These are phyloP conservation scores for Cheilosia vulpina DNA, from an alignment of 2,888 invertebrate species.

Conservation along the genomic window DNA sequence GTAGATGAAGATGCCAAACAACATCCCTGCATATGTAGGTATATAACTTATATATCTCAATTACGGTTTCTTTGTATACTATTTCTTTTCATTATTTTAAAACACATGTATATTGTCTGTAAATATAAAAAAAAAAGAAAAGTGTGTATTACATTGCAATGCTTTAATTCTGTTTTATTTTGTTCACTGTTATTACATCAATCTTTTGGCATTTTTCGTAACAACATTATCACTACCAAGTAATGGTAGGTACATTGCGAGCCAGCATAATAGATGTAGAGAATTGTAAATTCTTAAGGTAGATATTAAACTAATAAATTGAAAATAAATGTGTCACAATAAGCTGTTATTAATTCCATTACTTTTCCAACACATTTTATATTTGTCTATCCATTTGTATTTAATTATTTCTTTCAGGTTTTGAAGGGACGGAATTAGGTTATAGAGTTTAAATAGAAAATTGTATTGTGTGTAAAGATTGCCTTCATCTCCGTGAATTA, in stretches of 20 bases:
- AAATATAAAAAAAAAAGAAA: neutral
- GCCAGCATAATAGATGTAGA: conserved; percentile 16
- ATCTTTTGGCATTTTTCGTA: too few species aligned
- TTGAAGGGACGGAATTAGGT: too few species aligned
- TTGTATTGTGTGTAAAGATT: too few species aligned
- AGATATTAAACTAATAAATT: conserved; percentile 13
- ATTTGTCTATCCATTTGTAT: too few species aligned
- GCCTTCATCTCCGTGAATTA: too few species aligned
- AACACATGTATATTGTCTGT: conserved; percentile 7
- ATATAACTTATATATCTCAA: neutral
- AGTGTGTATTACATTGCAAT: neutral
- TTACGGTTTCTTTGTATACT: neutral
- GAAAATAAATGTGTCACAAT: neutral
- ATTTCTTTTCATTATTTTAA: neutral
- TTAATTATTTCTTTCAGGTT: too few species aligned
- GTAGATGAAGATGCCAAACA: too few species aligned
- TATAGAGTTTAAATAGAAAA: too few species aligned
- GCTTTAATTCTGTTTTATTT: neutral
- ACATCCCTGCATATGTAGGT: neutral
- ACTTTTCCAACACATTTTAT: too few species aligned
- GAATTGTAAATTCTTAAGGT: conserved; percentile 23
- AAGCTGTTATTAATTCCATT: too few species aligned
- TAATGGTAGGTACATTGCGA: neutral
- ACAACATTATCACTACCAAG: too few species aligned
- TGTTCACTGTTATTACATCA: too few species aligned